Conservation (phyloP, 2,888 invertebrate species). For the Odontocerum albicorne region DNA sequence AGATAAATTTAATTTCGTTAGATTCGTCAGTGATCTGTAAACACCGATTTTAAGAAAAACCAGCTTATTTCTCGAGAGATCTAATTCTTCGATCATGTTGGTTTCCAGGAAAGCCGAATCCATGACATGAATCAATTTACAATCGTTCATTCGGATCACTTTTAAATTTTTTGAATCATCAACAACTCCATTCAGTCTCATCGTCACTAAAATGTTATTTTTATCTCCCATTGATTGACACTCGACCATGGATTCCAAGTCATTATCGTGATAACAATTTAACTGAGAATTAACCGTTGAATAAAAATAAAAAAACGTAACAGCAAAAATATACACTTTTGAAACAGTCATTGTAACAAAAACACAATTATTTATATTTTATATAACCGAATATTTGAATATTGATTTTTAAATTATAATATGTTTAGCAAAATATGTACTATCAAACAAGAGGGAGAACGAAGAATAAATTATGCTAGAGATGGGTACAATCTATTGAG, state of each 20-base stretch:
- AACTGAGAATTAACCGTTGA: not conserved
- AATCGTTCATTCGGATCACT: not conserved
- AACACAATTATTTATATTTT: too few species aligned
- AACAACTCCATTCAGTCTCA: not conserved
- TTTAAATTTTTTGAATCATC: not conserved
- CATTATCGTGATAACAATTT: not conserved
- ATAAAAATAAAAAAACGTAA: not conserved
- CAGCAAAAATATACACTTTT: not conserved
- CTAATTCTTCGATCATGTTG: not conserved
- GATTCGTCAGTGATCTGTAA: not conserved
- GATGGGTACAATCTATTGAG: too few species aligned
- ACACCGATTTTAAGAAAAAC: not conserved
- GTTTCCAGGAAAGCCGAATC: not conserved
- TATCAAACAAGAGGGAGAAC: too few species aligned
- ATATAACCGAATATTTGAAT: too few species aligned
- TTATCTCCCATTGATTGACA: not conserved
- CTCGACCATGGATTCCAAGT: not conserved
- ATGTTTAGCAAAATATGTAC: too few species aligned
- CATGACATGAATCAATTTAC: not conserved
- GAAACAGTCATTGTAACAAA: not conserved
- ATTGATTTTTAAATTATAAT: too few species aligned
- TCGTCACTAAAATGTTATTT: not conserved
- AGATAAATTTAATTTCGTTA: not conserved
- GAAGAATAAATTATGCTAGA: too few species aligned
- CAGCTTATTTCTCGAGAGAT: not conserved